Conservation (phyloP, 2,797 vertebrate genomes). For the Notolepis coatsorum region DNA sequence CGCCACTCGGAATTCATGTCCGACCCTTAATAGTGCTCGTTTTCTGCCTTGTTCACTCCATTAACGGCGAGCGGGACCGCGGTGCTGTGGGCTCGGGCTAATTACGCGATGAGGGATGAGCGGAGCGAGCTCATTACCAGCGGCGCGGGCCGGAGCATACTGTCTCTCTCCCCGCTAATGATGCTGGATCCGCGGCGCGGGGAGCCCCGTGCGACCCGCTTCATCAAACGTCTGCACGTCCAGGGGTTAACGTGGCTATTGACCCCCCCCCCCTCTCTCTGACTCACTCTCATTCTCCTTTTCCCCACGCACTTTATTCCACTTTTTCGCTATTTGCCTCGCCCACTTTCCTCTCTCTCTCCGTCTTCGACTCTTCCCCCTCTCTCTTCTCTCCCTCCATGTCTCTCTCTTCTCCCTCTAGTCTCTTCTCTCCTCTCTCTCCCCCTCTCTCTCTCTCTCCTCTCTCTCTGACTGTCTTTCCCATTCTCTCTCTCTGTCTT, state of each 20-base stretch:
- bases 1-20: slow-evolving; percentile 52
- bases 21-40: slow-evolving; percentile 63
- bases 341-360: not conserved
- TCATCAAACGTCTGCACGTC: slow-evolving; percentile 62
- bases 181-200: slow-evolving; percentile 69
- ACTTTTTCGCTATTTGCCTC: not conserved
- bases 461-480: not conserved
- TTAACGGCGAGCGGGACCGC: slow-evolving; percentile 55
- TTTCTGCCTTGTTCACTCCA: slow-evolving; percentile 73
- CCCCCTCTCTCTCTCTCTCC: not conserved
- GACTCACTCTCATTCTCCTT: slow-evolving; percentile 5
- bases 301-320: slow-evolving; percentile 15
- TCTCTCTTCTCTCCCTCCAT: not conserved
- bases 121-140: slow-evolving; percentile 77
- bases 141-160: slow-evolving; percentile 64
- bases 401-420: slow-evolving; percentile 5
- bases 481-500: slow-evolving; percentile 2
- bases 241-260: slow-evolving; percentile 68
- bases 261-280: slow-evolving; percentile 38
- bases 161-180: slow-evolving; percentile 76
- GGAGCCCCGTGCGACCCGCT: slow-evolving; percentile 48
- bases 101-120: slow-evolving; percentile 79
- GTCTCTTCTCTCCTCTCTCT: not conserved
- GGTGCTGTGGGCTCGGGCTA: slow-evolving; percentile 58
- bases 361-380: not conserved